Conservation (phyloP, 2,113 vertebrate genomes). For the Poicephalus meyeri region DNA sequence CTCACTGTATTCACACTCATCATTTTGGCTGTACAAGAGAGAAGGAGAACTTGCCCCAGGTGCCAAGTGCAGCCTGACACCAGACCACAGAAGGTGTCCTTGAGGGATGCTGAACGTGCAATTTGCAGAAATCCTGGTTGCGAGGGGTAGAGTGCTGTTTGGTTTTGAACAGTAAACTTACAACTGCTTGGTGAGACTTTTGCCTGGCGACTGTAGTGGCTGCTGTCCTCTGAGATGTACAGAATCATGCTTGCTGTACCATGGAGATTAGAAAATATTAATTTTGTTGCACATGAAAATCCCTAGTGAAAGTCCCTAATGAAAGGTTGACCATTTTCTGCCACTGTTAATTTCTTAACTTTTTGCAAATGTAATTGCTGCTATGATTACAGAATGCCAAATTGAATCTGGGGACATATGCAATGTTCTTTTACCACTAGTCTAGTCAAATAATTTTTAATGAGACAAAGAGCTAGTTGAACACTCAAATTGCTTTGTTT, state of each 20-base stretch:
- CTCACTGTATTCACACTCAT: background rate
- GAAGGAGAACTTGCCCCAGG: background rate
- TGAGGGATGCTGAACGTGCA: background rate
- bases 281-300: background rate
- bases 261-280: constrained; percentile 21
- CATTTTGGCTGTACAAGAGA: background rate
- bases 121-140: background rate
- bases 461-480: background rate
- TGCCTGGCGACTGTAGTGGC: constrained; percentile 62
- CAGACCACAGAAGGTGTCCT: background rate
- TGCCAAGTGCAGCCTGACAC: background rate
- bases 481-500: constrained; percentile 34
- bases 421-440: background rate
- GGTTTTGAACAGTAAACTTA: background rate
- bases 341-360: constrained; percentile 38
- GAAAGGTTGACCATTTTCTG: constrained; percentile 59
- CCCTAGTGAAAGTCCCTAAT: constrained; percentile 55
- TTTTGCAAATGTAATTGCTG: constrained; percentile 34
- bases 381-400: constrained; percentile 15
- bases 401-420: background rate
- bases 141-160: background rate
- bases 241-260: constrained; percentile 28
- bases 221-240: constrained; percentile 16
- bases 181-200: constrained; percentile 24
- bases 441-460: constrained; percentile 36